Evolutionary conservation across 2,888 invertebrate species (phyloP).

Genomic region (Athrips mouffetella): DNA sequence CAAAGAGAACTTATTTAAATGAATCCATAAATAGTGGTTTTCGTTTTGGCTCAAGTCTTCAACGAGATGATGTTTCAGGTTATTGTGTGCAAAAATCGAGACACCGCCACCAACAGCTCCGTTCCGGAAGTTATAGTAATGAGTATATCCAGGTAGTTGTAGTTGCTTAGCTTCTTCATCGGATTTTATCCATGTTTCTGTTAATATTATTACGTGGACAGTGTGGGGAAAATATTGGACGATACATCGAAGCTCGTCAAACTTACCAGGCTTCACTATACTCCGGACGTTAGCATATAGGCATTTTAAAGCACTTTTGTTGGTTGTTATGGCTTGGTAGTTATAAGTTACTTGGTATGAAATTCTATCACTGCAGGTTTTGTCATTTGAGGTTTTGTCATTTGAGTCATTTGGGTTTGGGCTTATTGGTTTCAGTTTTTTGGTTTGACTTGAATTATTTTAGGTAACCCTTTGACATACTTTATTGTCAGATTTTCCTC

Average conservation of each 20-base stretch:
- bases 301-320: not conserved
- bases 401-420: not conserved
- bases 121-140: conserved; percentile 20
- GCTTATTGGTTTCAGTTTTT: too few species aligned
- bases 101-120: conserved; percentile 21
- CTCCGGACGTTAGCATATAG: conserved; percentile 13
- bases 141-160: conserved; percentile 17
- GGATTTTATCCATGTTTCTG: conserved; percentile 6
- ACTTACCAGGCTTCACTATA: conserved; percentile 11
- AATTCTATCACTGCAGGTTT: too few species aligned
- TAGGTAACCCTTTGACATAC: conserved; percentile 8
- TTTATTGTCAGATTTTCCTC: conserved; percentile 11
- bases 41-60: conserved; percentile 10
- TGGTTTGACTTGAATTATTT: conserved; percentile 9
- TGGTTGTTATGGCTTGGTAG: not conserved
- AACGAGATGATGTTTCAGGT: conserved; percentile 13
- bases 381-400: not conserved
- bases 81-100: conserved; percentile 20
- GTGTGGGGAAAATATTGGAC: not conserved
- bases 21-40: conserved; percentile 23
- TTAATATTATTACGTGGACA: conserved; percentile 11
- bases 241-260: conserved; percentile 13
- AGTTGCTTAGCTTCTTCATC: not conserved
- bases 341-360: not conserved
- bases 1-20: conserved; percentile 11